phyloP scores from a whole-genome alignment of 2,888 invertebrate genomes.

The Ptilodon capucinus region DNA sequence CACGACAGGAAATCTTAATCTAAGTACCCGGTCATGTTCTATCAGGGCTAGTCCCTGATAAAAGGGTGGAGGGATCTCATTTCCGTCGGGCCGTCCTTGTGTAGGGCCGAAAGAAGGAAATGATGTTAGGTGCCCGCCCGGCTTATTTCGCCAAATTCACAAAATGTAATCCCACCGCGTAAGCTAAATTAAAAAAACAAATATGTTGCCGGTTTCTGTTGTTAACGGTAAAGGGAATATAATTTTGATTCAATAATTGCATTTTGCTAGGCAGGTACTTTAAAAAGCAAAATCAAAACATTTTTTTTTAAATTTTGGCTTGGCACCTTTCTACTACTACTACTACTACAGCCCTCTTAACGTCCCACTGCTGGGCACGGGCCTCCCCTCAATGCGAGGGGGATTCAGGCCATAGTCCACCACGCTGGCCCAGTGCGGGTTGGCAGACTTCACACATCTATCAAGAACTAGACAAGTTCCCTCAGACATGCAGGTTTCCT shows the following conservation, averaged over 20 bases:
- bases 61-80: slow-evolving; percentile 61
- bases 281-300: no score
- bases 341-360: no score
- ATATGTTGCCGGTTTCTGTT: neutral
- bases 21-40: slow-evolving; percentile 44
- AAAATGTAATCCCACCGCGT: slow-evolving; percentile 13
- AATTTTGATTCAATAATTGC: slow-evolving; percentile 7
- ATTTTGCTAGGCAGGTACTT: no score
- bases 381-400: no score
- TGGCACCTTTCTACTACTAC: no score
- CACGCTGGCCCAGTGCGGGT: no score
- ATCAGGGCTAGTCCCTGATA: slow-evolving; percentile 60
- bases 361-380: no score
- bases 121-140: slow-evolving; percentile 39
- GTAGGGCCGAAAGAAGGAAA: slow-evolving; percentile 55
- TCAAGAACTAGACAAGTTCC: no score
- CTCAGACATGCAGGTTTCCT: no score
- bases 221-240: neutral
- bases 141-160: slow-evolving; percentile 51
- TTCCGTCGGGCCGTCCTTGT: slow-evolving; percentile 54
- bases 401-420: no score
- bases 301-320: no score
- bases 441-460: no score
- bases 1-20: slow-evolving; percentile 39
- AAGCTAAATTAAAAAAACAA: slow-evolving; percentile 4